Evolutionary conservation across 1,140 invertebrate genomes (phyloP).

Genomic region (Apocrypta bakeri): DNA sequence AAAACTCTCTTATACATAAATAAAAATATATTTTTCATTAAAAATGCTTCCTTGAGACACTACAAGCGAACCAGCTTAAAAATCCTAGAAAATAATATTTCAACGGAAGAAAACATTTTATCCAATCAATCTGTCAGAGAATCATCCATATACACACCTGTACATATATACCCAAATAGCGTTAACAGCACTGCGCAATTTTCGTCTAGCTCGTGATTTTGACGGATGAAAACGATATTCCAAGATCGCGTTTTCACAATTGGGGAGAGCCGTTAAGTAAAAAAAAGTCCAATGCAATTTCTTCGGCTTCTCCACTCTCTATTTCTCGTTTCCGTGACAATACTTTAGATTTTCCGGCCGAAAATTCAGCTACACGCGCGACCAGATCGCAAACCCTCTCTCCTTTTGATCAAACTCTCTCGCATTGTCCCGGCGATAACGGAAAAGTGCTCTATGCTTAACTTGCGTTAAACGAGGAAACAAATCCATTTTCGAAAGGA

Average conservation of each 20-base stretch:
- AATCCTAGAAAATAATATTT: no score
- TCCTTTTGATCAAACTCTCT: slow-evolving; percentile 25
- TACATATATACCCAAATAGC: background rate
- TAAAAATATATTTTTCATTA: no score
- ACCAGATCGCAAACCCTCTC: background rate
- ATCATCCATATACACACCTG: no score
- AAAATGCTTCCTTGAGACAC: no score
- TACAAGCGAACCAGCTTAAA: no score
- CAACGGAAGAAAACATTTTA: no score
- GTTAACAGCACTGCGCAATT: background rate
- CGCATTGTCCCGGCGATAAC: slow-evolving; percentile 11
- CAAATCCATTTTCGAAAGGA: background rate
- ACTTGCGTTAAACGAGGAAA: slow-evolving; percentile 8
- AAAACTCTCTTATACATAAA: no score
- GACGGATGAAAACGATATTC: background rate
- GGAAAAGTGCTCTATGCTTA: slow-evolving; percentile 6
- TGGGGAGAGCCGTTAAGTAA: background rate
- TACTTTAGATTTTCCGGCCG: slow-evolving; percentile 23
- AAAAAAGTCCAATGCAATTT: slow-evolving; percentile 20
- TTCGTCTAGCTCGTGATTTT: slow-evolving; percentile 16
- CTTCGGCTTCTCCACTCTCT: slow-evolving; percentile 10
- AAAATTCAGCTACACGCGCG: slow-evolving; percentile 20
- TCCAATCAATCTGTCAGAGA: no score
- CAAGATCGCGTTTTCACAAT: slow-evolving; percentile 29
- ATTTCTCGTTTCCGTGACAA: slow-evolving; percentile 29